Evolutionary conservation across 2,113 vertebrate species (phyloP).

Genomic region (Corythornis vintsioides): DNA sequence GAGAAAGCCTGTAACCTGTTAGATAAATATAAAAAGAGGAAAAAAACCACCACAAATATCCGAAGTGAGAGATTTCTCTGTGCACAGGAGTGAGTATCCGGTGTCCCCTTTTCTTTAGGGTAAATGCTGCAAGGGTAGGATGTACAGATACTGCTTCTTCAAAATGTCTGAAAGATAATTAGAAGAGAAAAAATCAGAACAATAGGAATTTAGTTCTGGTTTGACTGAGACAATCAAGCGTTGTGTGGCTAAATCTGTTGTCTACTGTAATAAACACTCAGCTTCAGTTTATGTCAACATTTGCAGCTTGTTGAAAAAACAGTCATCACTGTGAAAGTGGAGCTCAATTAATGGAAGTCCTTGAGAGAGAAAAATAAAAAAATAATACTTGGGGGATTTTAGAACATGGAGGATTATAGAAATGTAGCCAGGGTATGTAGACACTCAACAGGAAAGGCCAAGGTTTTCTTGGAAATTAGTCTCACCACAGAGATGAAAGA

Average conservation of each 20-base stretch:
- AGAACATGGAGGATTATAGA: too few species aligned
- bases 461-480: too few species aligned
- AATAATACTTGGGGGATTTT: not conserved
- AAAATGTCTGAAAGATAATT: not conserved
- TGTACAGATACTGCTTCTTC: not conserved
- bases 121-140: not conserved
- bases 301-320: slow-evolving; percentile 5
- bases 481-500: too few species aligned
- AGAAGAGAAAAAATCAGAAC: not conserved
- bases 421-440: too few species aligned
- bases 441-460: too few species aligned
- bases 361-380: not conserved
- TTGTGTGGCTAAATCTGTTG: not conserved
- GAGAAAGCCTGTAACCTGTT: too few species aligned
- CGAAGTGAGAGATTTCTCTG: too few species aligned
- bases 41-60: too few species aligned
- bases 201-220: not conserved
- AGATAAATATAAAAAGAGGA: too few species aligned
- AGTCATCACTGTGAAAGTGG: not conserved
- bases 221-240: not conserved
- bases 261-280: not conserved
- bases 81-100: too few species aligned
- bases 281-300: not conserved
- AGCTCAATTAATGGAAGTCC: not conserved
- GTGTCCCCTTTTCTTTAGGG: not conserved